Percentiles rank a stretch among this genome's conserved stretches.
phyloP scores from a whole-genome alignment of 2,113 vertebrate species.

The Platanista minor region DNA sequence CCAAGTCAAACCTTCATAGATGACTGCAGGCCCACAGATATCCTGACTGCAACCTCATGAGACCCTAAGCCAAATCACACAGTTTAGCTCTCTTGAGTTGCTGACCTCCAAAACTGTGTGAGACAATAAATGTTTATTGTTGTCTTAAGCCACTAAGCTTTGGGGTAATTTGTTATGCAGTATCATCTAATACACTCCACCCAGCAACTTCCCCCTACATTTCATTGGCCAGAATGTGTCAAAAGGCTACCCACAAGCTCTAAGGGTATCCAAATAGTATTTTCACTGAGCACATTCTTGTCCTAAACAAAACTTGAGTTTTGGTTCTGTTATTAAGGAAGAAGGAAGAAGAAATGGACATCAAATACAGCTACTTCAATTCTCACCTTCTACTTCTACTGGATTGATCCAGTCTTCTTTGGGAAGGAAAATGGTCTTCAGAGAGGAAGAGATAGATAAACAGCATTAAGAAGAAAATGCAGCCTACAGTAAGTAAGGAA shows the following conservation, averaged over 20 bases:
- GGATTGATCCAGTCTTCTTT: neutral
- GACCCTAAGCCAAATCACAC: neutral
- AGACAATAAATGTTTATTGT: neutral
- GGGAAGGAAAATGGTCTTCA: constrained; percentile 4
- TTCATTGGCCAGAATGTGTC: neutral
- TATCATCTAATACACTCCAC: neutral
- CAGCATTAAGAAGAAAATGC: neutral
- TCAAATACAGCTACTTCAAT: neutral
- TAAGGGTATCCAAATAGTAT: neutral
- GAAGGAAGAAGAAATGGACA: neutral
- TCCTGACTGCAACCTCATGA: neutral
- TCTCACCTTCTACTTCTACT: neutral
- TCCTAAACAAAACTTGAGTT: neutral
- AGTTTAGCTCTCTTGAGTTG: neutral
- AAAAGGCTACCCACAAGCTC: neutral
- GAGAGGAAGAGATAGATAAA: neutral
- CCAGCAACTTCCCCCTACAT: neutral
- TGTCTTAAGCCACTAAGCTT: neutral
- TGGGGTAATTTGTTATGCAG: neutral
- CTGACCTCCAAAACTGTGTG: neutral
- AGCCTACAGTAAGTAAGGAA: neutral
- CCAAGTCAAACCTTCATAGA: neutral
- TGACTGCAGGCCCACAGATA: neutral
- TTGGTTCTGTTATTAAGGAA: neutral
- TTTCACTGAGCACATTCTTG: neutral